Base-by-base conservation (phyloP, 2,113 vertebrate species). In the Platysternon megacephalum region DNA sequence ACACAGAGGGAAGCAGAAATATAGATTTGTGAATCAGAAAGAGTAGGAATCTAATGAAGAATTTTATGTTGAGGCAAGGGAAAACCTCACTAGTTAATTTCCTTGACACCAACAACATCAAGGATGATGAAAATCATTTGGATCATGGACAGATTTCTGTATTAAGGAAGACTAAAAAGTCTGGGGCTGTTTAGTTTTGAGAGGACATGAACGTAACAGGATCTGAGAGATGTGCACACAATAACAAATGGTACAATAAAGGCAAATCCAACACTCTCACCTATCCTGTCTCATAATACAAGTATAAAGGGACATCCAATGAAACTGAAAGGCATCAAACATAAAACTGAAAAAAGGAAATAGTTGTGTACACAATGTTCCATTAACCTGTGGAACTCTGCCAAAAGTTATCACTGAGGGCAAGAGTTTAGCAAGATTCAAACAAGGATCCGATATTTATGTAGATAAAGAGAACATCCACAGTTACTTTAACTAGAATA, bases 21-120 rank as follows among this genome's bases (percentile, higher is more conserved):
- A 85, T 1, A 79, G 92, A 35, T 0, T 0, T 5, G 74, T 0
- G 0, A 46, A 65, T 65, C 11, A 55, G n/a, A 46, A 89, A 88
- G 5, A 82, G n/a, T 82, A 13, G 89, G 0, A 0, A 80, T 86
- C 78, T 82, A 56, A 79, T 44, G 56, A 49, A 87, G 58, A 83
- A 5, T 11, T 83, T 4, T 48, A 48, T 48, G 29, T 0, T 46
- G 44, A 93, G 4, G 8, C 29, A 58, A 55, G 17, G n/a, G 6
- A 76, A 17, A 88, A 90, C 84, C 90, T 89, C 83, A 82, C 82
- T 86, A 92, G 0, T 9, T 83, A 35, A 35, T 55, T 74, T 79
- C 89, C 44, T 89, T 55, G 82, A 28, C 56, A 91, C 79, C 24
- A 92, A 44, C 5, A 76, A 93, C 79, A 82, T 39, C 58, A 92